Conservation (phyloP, 2,888 invertebrate genomes). For the Adelognathus sp. region DNA sequence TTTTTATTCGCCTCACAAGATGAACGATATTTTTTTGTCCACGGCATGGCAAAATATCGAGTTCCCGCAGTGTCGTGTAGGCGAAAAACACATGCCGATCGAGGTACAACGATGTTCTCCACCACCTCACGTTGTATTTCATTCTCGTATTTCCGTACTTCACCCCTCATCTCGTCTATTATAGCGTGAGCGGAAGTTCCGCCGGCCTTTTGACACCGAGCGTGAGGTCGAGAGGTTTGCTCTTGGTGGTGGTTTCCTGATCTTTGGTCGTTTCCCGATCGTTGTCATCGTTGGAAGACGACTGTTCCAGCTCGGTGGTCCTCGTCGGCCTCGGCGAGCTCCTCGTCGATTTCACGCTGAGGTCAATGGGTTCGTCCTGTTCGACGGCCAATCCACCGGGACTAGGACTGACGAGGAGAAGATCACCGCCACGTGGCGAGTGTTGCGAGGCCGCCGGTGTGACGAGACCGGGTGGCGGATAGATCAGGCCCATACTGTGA, state of each 20-base stretch:
- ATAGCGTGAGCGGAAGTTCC: slow-evolving; percentile 71
- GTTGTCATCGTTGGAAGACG: slow-evolving; percentile 29
- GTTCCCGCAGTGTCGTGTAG: neutral
- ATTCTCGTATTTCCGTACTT: neutral
- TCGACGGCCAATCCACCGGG: slow-evolving; percentile 79
- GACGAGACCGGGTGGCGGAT: slow-evolving; percentile 74
- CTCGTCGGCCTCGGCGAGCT: slow-evolving; percentile 71
- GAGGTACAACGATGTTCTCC: neutral
- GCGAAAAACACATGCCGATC: neutral
- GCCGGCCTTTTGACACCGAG: slow-evolving; percentile 75
- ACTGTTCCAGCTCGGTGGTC: slow-evolving; percentile 53
- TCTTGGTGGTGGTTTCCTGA: slow-evolving; percentile 72
- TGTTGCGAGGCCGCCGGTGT: slow-evolving; percentile 75
- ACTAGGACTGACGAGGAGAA: slow-evolving; percentile 79
- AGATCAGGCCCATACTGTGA: slow-evolving; percentile 68
- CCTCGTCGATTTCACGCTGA: slow-evolving; percentile 78
- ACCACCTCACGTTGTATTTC: neutral
- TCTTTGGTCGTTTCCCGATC: slow-evolving; percentile 56
- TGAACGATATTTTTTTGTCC: neutral
- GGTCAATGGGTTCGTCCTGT: slow-evolving; percentile 82
- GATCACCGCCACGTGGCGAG: slow-evolving; percentile 77
- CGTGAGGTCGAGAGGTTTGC: slow-evolving; percentile 78
- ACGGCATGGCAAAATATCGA: neutral
- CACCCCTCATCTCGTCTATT: slow-evolving; percentile 22
- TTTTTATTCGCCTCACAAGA: slow-evolving; percentile 7